phyloP scores from a whole-genome alignment of 2,888 invertebrate genomes.

The Caenorhabditis doughertyi region DNA sequence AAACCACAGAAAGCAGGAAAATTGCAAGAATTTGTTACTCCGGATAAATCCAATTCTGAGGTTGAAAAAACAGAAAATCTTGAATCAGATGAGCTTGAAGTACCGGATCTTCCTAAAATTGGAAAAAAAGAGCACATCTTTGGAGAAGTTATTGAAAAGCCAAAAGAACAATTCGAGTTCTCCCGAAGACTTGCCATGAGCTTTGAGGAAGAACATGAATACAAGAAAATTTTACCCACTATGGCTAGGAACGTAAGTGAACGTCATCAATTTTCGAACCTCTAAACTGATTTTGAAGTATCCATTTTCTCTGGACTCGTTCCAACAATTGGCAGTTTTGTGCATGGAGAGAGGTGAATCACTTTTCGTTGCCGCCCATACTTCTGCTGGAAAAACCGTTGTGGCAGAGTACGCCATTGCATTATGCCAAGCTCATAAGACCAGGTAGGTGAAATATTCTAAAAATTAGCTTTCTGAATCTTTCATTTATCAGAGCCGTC shows the following conservation, averaged over 20 bases:
- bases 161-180: slow-evolving; percentile 55
- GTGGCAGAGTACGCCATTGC: slow-evolving; percentile 99
- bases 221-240: slow-evolving; percentile 52
- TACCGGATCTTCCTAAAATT: not conserved
- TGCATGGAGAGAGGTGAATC: slow-evolving; percentile 92
- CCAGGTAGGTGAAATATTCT: slow-evolving; percentile 65
- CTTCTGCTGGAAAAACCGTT: slow-evolving; percentile 96
- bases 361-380: slow-evolving; percentile 99
- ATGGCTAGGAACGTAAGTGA: slow-evolving; percentile 73
- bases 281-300: slow-evolving; percentile 68
- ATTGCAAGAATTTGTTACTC: not conserved
- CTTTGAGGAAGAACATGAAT: slow-evolving; percentile 62
- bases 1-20: not conserved
- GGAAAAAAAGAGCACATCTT: not conserved
- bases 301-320: slow-evolving; percentile 94
- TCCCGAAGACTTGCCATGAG: slow-evolving; percentile 59
- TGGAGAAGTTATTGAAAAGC: not conserved
- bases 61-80: not conserved
- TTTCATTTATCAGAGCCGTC: slow-evolving; percentile 17
- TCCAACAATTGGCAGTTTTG: slow-evolving; percentile 96
- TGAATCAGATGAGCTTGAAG: not conserved
- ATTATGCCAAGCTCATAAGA: slow-evolving; percentile 88
- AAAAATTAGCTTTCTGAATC: too few species aligned
- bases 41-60: not conserved
- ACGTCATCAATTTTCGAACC: too few species aligned